These are phyloP conservation scores for Achlya flavicornis DNA, from an alignment of 2,888 invertebrate genomes.

Conservation along the genomic window DNA sequence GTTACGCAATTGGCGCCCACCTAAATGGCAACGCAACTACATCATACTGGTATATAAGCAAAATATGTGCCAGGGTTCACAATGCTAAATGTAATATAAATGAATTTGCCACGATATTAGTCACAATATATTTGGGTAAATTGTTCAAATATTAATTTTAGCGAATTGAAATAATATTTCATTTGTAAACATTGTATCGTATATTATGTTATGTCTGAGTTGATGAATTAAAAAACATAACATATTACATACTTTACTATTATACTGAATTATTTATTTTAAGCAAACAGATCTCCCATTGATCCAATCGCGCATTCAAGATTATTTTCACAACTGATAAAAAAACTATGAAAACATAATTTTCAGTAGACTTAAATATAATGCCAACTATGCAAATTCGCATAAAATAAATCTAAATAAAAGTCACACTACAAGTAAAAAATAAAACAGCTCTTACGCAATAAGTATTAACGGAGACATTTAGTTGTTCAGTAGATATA, in stretches of 20 bases:
- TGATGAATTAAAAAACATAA: too few species aligned
- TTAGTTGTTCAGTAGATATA: slow-evolving; percentile 50
- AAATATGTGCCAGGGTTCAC: slow-evolving; percentile 15
- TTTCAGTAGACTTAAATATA: slow-evolving; percentile 34
- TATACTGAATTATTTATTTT: not conserved
- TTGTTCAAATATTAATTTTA: not conserved
- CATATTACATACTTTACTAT: too few species aligned
- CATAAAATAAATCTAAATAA: slow-evolving; percentile 55
- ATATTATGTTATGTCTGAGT: too few species aligned
- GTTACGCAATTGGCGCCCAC: slow-evolving; percentile 58
- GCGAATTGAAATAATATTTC: too few species aligned
- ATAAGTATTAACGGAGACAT: slow-evolving; percentile 49
- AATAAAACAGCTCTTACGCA: slow-evolving; percentile 55
- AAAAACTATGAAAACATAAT: slow-evolving; percentile 31
- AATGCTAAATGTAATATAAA: slow-evolving; percentile 20
- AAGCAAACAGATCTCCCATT: not conserved
- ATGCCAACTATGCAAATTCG: slow-evolving; percentile 46
- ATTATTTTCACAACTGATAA: slow-evolving; percentile 15
- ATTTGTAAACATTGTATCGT: too few species aligned
- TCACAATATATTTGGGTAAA: not conserved
- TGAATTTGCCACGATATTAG: not conserved
- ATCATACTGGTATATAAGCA: slow-evolving; percentile 30
- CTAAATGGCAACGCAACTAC: slow-evolving; percentile 49
- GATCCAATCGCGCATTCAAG: slow-evolving; percentile 13
- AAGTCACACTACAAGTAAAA: slow-evolving; percentile 44